Evolutionary conservation across 2,888 invertebrate genomes (phyloP).

Genomic region (Doris montereyensis): DNA sequence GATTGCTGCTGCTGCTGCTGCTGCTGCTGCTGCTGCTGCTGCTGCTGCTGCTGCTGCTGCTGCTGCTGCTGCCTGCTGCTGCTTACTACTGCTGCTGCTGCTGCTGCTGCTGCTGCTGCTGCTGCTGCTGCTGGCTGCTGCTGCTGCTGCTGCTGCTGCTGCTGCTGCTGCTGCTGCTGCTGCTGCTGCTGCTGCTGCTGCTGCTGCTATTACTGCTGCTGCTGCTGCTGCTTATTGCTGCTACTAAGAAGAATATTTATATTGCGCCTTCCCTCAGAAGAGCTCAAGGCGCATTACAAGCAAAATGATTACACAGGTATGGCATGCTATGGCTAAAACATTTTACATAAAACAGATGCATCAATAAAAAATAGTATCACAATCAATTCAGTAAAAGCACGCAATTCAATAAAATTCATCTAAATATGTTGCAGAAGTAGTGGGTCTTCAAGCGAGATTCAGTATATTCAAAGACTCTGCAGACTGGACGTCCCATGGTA

Average conservation of each 20-base stretch:
- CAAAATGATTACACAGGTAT: too few species aligned
- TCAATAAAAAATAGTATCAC: too few species aligned
- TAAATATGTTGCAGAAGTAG: too few species aligned
- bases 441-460: too few species aligned
- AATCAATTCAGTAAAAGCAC: too few species aligned
- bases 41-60: conserved; percentile 30
- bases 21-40: not conserved
- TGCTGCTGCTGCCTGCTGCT: conserved; percentile 34
- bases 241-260: not conserved
- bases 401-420: too few species aligned
- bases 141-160: conserved; percentile 27
- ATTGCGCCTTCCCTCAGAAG: not conserved
- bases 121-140: conserved; percentile 26
- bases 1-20: not conserved
- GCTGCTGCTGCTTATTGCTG: conserved; percentile 16
- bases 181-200: not conserved
- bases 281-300: too few species aligned
- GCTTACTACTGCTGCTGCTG: conserved; percentile 31
- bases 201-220: conserved; percentile 16
- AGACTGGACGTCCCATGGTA: too few species aligned
- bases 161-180: not conserved
- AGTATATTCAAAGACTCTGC: too few species aligned
- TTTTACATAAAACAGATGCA: too few species aligned
- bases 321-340: too few species aligned
- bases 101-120: conserved; percentile 25